These are phyloP conservation scores for Cryptotis parvus DNA, from an alignment of 2,113 vertebrate species.

Conservation along the genomic window DNA sequence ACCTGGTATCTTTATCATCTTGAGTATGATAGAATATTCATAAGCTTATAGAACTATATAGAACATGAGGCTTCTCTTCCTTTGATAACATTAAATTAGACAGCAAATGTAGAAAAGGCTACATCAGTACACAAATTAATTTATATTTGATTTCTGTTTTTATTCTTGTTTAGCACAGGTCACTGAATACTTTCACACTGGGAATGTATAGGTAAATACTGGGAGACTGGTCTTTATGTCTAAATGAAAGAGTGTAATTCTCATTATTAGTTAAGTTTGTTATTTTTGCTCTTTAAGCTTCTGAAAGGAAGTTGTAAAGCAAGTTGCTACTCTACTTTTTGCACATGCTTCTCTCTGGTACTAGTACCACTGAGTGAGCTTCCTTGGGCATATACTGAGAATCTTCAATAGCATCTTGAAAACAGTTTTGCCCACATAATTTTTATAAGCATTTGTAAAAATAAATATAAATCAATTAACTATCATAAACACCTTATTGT, in stretches of 20 bases:
- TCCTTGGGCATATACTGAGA: background rate
- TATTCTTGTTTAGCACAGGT: background rate
- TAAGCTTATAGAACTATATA: background rate
- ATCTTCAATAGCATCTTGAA: background rate
- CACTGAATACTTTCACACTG: background rate
- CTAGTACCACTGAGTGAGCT: background rate
- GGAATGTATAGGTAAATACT: background rate
- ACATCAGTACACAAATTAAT: background rate
- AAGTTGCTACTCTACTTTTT: background rate
- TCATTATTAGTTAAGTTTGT: background rate
- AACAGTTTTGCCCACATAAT: background rate
- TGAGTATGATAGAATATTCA: slow-evolving; percentile 46
- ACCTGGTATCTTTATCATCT: slow-evolving; percentile 43
- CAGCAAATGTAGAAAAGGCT: background rate
- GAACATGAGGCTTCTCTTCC: background rate
- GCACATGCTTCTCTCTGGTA: background rate
- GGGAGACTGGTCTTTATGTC: background rate
- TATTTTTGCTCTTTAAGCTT: background rate
- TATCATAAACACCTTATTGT: background rate
- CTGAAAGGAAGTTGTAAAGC: background rate
- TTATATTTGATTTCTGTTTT: background rate
- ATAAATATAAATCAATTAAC: background rate
- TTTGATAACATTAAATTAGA: slow-evolving; percentile 7
- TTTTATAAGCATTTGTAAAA: background rate
- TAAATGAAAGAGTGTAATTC: background rate